These are phyloP conservation scores for Terrapene triunguis DNA, from an alignment of 2,113 vertebrate species.

Conservation along the genomic window DNA sequence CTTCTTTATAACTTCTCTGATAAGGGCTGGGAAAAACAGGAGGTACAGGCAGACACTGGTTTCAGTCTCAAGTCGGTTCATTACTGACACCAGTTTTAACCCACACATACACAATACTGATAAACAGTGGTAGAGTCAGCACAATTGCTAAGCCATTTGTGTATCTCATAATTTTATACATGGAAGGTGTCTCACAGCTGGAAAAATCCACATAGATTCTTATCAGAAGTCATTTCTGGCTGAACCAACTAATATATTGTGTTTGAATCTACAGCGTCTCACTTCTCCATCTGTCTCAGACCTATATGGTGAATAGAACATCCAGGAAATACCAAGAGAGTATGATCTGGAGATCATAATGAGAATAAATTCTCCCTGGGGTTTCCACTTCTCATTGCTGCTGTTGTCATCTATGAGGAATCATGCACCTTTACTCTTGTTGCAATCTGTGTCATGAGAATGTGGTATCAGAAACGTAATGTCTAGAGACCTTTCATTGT, in stretches of 20 bases:
- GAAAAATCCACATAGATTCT: conserved; percentile 19
- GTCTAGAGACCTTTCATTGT: background rate
- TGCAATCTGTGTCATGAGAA: background rate
- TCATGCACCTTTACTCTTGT: background rate
- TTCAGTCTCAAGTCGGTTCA: conserved; percentile 13
- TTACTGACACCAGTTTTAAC: conserved; percentile 60
- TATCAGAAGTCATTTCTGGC: background rate
- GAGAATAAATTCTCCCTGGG: background rate
- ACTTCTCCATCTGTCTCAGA: background rate
- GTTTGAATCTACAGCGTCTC: background rate
- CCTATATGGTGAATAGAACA: rapidly evolving
- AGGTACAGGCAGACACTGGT: conserved; percentile 4
- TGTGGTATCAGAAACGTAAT: background rate
- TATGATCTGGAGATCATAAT: background rate
- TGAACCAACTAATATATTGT: background rate
- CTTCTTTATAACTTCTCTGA: conserved; percentile 72
- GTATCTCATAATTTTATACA: conserved; percentile 21
- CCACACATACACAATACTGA: conserved; percentile 59
- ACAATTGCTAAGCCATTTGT: conserved; percentile 40
- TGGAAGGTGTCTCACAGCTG: background rate
- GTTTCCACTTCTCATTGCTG: background rate
- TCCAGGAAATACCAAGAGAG: background rate
- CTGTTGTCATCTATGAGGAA: background rate
- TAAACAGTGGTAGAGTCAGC: conserved; percentile 71
- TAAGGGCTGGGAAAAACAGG: conserved; percentile 65